Percentiles rank a stretch among this genome's conserved stretches.
Conservation (phyloP, 53 echinoderm and acorn worm genomes). For the Mesocentrotus franciscanus region DNA sequence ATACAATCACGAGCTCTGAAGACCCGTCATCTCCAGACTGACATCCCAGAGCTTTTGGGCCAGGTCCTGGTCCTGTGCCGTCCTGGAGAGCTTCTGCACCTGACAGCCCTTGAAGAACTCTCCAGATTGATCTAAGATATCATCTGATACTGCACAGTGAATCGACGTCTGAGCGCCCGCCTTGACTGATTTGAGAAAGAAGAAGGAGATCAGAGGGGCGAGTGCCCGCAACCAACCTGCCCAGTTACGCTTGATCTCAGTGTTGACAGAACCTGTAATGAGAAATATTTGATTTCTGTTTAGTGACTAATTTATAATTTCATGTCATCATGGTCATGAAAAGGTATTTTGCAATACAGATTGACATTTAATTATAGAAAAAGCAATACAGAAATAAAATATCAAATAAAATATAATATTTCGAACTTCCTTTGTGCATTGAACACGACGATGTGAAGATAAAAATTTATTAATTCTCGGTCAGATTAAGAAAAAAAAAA, state of each 20-base stretch:
- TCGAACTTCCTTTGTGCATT: background rate
- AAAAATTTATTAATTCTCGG: background rate
- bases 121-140: slow-evolving; percentile 75
- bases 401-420: background rate
- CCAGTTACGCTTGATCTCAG: slow-evolving; percentile 97
- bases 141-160: slow-evolving; percentile 91
- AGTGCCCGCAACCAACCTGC: slow-evolving; percentile 77
- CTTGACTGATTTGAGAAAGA: slow-evolving; percentile 82
- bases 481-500: background rate
- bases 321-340: background rate
- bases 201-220: slow-evolving; percentile 83
- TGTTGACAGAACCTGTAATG: slow-evolving; percentile 83
- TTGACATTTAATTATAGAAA: background rate
- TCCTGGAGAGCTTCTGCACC: slow-evolving; percentile 76
- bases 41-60: slow-evolving; percentile 82
- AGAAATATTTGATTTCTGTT: background rate
- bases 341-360: background rate
- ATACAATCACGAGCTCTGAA: slow-evolving; percentile 43
- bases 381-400: background rate
- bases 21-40: slow-evolving; percentile 85
- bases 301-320: background rate
- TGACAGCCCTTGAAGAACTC: slow-evolving; percentile 92
- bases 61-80: slow-evolving; percentile 76
- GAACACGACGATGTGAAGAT: background rate
- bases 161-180: slow-evolving; percentile 91